Conservation (phyloP, 2,888 invertebrate species). For the Volucella bombylans region DNA sequence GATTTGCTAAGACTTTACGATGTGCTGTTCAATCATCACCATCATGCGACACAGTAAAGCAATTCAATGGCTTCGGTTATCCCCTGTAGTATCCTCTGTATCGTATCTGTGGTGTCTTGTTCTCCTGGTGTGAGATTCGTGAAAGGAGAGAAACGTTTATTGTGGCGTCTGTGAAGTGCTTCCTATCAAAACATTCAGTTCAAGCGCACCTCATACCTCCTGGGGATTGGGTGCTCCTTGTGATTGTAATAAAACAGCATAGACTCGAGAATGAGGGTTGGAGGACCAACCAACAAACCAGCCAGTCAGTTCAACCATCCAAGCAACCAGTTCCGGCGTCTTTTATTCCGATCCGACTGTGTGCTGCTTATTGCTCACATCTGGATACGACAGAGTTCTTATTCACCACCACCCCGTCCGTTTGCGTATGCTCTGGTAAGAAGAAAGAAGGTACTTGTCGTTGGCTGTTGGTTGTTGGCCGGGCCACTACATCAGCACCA, state of each 20-base stretch:
- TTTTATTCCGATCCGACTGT: slow-evolving; percentile 66
- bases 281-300: slow-evolving; percentile 11
- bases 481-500: slow-evolving; percentile 49
- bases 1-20: slow-evolving; percentile 61
- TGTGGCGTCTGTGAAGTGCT: slow-evolving; percentile 46
- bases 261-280: slow-evolving; percentile 37
- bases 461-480: slow-evolving; percentile 47
- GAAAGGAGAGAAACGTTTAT: slow-evolving; percentile 20
- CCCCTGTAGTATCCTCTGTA: slow-evolving; percentile 35
- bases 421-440: slow-evolving; percentile 2
- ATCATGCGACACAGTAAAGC: slow-evolving; percentile 46
- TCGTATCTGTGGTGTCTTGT: neutral
- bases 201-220: slow-evolving; percentile 27
- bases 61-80: slow-evolving; percentile 50
- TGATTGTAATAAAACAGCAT: slow-evolving; percentile 64
- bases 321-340: slow-evolving; percentile 66
- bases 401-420: slow-evolving; percentile 42
- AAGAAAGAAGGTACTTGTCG: slow-evolving; percentile 53
- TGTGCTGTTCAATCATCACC: slow-evolving; percentile 70
- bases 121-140: slow-evolving; percentile 23
- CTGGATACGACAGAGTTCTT: slow-evolving; percentile 60
- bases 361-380: slow-evolving; percentile 58
- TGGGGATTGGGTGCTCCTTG: slow-evolving; percentile 58
- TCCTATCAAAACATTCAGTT: slow-evolving; percentile 50
- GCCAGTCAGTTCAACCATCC: neutral